Base-by-base conservation (phyloP, 1,140 invertebrate genomes). In the Oedothorax gibbosus region DNA sequence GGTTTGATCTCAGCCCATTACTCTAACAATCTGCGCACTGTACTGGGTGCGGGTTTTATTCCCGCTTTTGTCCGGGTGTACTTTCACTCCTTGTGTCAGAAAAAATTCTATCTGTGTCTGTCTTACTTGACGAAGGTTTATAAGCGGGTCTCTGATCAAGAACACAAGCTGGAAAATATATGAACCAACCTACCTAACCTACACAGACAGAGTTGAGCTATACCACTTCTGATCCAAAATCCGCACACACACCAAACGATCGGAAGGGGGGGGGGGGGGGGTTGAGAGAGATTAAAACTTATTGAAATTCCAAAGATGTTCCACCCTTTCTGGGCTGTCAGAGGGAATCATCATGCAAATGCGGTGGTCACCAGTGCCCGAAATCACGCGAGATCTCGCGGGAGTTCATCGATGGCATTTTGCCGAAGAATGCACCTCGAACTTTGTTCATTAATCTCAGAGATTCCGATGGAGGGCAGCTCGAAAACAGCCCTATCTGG, bases 251-350 rank as follows among this genome's bases (percentile, higher is more conserved):
- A 14, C 15, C 54, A 10, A 76, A 54, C 14, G 14, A 50, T 21
- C 5, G 5, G 14, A 8, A 49, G 8, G 18, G n/a, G 7, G 14
- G n/a, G 10, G n/a, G 64, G 21, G 7, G 71, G 21, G 66, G 81
- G 12, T 57, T 66, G 68, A 75, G 81, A 75, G 81, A 84, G 81
- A 84, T 84, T 84, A 84, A 84, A 84, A 84, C 71, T 83, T 83
- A 83, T 83, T 84, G 81, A 84, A 84, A 84, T 84, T 84, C 81
- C 81, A 35, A 65, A 68, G 81, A 76, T 84, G 81, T 84, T 84
- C 80, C n/a, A 12, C 18, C 78, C 78, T 56, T 35, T 35, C 66
- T 20, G 56, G 51, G 60, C 81, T 84, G 71, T 75, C 71, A 65
- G 50, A 75, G 81, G 81, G 57, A 75, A 76, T 76, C 71, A 84